Evolutionary conservation across 2,888 invertebrate genomes (phyloP).

Genomic region (Cheiracanthium punctorium): DNA sequence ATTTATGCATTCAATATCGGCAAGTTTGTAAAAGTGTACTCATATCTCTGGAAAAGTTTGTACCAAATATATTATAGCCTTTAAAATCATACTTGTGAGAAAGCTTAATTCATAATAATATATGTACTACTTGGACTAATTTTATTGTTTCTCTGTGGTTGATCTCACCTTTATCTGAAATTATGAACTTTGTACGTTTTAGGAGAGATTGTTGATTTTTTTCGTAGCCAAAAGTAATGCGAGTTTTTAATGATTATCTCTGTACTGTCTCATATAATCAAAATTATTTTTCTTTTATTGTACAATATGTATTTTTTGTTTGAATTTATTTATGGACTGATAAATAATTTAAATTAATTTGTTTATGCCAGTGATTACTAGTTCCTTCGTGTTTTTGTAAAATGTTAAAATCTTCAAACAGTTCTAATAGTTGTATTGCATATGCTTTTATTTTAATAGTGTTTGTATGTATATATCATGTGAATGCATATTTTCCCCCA

Average conservation of each 20-base stretch:
- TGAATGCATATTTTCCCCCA: not conserved
- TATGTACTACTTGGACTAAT: not conserved
- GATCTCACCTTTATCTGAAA: not conserved
- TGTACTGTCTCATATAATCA: not conserved
- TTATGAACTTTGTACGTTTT: not conserved
- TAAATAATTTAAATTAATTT: not conserved
- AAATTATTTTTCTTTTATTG: not conserved
- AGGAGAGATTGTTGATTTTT: not conserved
- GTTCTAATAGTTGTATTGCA: not conserved
- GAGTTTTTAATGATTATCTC: not conserved
- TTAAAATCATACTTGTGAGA: too few relatives aligned
- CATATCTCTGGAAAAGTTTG: not conserved
- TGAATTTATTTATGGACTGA: not conserved
- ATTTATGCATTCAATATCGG: too few relatives aligned
- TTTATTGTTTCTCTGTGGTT: not conserved
- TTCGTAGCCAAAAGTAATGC: not conserved
- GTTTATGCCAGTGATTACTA: slow-evolving; percentile 5
- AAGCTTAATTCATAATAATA: not conserved
- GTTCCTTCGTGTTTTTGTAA: not conserved
- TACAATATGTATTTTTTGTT: not conserved
- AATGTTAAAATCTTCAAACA: not conserved
- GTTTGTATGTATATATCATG: not conserved
- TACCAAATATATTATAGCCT: not conserved
- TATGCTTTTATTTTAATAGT: not conserved
- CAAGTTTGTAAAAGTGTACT: too few relatives aligned